phyloP scores from a whole-genome alignment of 2,113 vertebrate genomes.

The Acanthisitta chloris region DNA sequence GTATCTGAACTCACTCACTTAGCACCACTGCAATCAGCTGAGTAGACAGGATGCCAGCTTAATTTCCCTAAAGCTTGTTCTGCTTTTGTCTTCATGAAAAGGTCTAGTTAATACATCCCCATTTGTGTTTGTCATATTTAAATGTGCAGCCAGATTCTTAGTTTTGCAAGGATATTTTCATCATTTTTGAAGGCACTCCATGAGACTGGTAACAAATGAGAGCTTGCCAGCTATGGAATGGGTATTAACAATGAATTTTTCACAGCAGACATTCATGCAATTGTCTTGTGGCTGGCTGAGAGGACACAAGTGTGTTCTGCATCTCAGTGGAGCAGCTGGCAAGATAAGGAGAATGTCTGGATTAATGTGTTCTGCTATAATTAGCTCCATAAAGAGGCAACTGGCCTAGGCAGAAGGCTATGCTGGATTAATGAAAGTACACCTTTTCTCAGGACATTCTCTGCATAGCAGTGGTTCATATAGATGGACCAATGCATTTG shows the following conservation, averaged over 20 bases:
- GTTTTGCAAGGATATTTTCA: not conserved
- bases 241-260: conserved; percentile 31
- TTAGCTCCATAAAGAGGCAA: not conserved
- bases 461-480: not conserved
- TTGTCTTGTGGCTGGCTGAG: conserved; percentile 23
- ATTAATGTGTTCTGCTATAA: conserved; percentile 19
- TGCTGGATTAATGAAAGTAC: not conserved
- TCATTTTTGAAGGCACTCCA: conserved; percentile 22
- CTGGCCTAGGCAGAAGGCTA: not conserved
- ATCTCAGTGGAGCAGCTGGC: conserved; percentile 41
- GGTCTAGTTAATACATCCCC: not conserved
- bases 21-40: not conserved
- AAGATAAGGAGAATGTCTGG: conserved; percentile 4
- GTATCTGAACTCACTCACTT: not conserved
- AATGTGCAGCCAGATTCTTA: not conserved
- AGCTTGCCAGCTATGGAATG: not conserved
- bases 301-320: conserved; percentile 6
- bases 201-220: not conserved
- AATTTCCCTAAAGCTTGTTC: not conserved
- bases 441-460: not conserved
- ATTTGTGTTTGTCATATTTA: conserved; percentile 29
- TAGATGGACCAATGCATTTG: not conserved
- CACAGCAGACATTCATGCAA: not conserved
- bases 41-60: not conserved
- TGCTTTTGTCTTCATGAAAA: conserved; percentile 3